A percentile compares a stretch with the other conserved stretches of the same genome.
Evolutionary conservation across 2,113 vertebrate species (phyloP).

Genomic region (cat (Felis catus)): DNA sequence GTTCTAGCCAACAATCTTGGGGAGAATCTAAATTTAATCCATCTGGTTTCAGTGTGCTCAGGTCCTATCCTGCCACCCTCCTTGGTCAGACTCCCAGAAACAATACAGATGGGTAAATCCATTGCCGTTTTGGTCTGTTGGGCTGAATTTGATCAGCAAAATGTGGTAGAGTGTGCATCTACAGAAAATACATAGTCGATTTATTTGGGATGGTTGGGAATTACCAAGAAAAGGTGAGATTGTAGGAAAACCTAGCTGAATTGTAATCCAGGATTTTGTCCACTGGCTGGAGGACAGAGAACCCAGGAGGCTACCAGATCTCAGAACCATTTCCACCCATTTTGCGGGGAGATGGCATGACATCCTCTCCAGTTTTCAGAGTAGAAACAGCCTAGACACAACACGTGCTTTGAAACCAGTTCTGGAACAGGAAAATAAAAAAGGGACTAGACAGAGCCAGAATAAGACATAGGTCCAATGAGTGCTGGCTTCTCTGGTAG

Average conservation of each 20-base stretch:
- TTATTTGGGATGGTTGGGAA: not conserved
- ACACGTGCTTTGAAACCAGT: not conserved
- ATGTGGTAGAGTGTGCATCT: not conserved
- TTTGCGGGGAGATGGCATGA: accelerated
- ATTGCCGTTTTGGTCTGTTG: not conserved
- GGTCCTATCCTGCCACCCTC: not conserved
- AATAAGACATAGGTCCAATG: not conserved
- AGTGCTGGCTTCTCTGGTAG: not conserved
- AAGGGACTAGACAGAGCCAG: not conserved
- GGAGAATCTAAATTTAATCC: not conserved
- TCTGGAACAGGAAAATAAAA: not conserved
- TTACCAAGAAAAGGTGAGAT: not conserved
- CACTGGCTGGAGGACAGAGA: not conserved
- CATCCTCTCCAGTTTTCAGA: not conserved
- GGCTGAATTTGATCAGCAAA: not conserved
- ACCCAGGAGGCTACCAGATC: not conserved
- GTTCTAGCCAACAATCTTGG: not conserved
- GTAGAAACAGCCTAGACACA: not conserved
- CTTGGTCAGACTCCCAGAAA: not conserved
- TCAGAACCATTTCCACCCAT: not conserved
- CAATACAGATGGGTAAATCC: not conserved
- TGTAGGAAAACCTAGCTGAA: not conserved
- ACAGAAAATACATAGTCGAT: not conserved
- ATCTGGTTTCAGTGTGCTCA: not conserved
- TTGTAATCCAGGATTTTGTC: not conserved